These are phyloP conservation scores for Suncus etruscus DNA, from an alignment of 2,113 vertebrate species.

Conservation along the genomic window DNA sequence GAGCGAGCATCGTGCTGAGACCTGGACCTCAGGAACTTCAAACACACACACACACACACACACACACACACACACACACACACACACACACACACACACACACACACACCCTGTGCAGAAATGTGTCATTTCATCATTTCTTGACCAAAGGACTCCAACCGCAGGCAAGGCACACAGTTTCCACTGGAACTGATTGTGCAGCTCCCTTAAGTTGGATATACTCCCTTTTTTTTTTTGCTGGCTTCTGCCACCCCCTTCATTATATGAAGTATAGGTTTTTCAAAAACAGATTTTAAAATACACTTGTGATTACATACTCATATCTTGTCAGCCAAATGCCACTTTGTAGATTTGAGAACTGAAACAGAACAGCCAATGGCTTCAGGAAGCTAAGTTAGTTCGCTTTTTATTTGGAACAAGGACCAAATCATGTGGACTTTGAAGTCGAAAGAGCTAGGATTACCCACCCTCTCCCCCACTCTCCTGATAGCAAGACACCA, in stretches of 20 bases:
- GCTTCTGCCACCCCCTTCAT: conserved; percentile 69
- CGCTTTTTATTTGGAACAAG: conserved; percentile 41
- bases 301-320: conserved; percentile 64
- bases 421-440: conserved; percentile 29
- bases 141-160: conserved; percentile 74
- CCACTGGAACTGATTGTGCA: conserved; percentile 71
- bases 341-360: conserved; percentile 41
- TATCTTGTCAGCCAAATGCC: conserved; percentile 34
- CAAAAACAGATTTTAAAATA: conserved; percentile 56
- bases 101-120: conserved; percentile 76
- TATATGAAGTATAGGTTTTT: conserved; percentile 78
- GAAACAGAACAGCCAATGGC: conserved; percentile 30
- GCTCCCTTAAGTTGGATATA: neutral
- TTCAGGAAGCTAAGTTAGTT: conserved; percentile 64
- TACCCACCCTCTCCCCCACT: neutral
- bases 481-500: neutral
- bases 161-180: conserved; percentile 71
- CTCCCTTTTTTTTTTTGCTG: conserved; percentile 48
- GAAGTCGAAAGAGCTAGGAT: conserved; percentile 65
- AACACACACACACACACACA: conserved; percentile 76
- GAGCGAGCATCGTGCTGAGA: conserved; percentile 66
- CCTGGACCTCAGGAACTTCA: conserved; percentile 71
- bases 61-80: conserved; percentile 78
- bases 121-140: conserved; percentile 79
- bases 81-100: conserved; percentile 63